Conservation (phyloP, 37 sponge, comb jelly and placozoan genomes). For the Ephydatia muelleri region DNA sequence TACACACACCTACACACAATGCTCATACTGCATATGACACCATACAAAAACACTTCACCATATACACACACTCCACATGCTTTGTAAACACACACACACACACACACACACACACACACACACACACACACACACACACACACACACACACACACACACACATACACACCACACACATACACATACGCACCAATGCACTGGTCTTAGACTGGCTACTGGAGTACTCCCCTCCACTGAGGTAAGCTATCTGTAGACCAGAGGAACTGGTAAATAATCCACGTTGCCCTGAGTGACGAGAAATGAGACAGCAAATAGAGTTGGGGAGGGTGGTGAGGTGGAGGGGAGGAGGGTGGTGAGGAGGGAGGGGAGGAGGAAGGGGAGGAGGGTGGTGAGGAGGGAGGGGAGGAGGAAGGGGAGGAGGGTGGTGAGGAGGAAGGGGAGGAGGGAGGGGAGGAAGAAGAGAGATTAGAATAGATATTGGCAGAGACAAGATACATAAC, state of each 20-base stretch:
- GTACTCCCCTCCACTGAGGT: slow-evolving; percentile 79
- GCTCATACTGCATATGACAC: too few relatives aligned
- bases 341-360: background rate
- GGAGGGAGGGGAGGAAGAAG: background rate
- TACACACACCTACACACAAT: background rate
- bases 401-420: slow-evolving; percentile 2
- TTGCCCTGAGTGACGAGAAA: slow-evolving; percentile 38
- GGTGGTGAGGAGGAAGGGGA: background rate
- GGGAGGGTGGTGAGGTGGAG: background rate
- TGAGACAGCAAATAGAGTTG: background rate
- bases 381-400: too few relatives aligned
- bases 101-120: background rate
- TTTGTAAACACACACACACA: too few relatives aligned
- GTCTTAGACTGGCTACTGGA: slow-evolving; percentile 24
- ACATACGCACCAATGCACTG: background rate
- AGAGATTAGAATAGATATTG: background rate
- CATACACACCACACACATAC: background rate
- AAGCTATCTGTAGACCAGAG: slow-evolving; percentile 75
- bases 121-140: too few relatives aligned
- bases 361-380: too few relatives aligned
- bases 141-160: background rate
- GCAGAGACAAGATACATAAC: background rate
- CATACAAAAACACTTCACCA: too few relatives aligned
- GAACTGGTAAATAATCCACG: slow-evolving; percentile 79
- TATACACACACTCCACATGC: background rate